Conservation (phyloP, 1,140 invertebrate genomes). For the Sycophila sp. region DNA sequence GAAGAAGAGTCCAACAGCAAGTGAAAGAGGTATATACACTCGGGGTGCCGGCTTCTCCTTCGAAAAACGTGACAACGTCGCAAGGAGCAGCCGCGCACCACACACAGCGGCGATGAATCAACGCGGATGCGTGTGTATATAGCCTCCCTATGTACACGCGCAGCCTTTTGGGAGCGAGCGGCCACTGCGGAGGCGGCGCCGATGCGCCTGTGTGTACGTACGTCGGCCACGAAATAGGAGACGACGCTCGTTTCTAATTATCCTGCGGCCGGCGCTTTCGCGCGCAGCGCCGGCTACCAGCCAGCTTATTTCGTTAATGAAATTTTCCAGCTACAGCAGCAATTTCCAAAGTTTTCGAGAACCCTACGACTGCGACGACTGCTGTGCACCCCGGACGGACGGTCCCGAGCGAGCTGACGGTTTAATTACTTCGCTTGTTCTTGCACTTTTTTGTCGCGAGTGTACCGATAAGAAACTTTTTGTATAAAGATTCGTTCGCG, state of each 20-base stretch:
- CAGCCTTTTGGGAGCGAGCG: not conserved
- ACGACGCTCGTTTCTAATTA: not conserved
- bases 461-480: no score
- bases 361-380: no score
- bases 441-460: no score
- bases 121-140: not conserved
- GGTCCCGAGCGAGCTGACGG: no score
- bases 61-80: conserved; percentile 6
- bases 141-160: not conserved
- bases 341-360: not conserved
- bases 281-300: not conserved
- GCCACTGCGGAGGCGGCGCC: no score
- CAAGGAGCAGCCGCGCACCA: not conserved
- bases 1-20: not conserved
- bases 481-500: no score
- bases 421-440: no score
- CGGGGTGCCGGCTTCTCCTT: not conserved
- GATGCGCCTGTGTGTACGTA: no score
- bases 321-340: not conserved
- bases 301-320: not conserved
- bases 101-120: not conserved
- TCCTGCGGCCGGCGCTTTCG: not conserved
- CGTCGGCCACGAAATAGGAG: not conserved
- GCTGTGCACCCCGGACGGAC: no score
- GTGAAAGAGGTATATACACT: not conserved